These are phyloP conservation scores for Potorous gilbertii DNA, from an alignment of 2,797 vertebrate genomes.

Conservation along the genomic window DNA sequence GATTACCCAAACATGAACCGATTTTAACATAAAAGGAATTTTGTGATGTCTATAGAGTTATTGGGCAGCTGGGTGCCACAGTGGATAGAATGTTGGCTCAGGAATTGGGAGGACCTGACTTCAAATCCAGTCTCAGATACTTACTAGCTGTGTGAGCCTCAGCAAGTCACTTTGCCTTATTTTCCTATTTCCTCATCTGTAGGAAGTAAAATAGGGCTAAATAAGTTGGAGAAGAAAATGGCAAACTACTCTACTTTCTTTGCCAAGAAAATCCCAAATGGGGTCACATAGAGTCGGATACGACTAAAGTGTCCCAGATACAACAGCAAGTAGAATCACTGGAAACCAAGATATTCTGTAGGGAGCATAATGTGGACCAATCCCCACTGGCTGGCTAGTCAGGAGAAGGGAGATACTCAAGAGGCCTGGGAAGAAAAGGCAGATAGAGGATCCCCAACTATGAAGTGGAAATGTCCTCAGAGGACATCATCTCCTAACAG, in stretches of 20 bases:
- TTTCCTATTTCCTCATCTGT: not conserved
- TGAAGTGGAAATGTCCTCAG: not conserved
- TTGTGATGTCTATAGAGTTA: too few species aligned
- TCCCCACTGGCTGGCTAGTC: constrained; percentile 72
- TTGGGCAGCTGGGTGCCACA: too few species aligned
- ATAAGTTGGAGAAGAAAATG: not conserved
- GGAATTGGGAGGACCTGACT: too few species aligned
- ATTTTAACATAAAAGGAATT: too few species aligned
- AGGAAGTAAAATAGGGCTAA: not conserved
- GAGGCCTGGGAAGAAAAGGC: constrained; percentile 56
- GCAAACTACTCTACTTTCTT: not conserved
- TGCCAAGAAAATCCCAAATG: not conserved
- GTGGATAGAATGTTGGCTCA: too few species aligned
- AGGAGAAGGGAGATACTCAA: constrained; percentile 58
- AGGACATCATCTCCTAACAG: not conserved
- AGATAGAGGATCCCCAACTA: not conserved
- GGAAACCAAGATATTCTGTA: constrained; percentile 68
- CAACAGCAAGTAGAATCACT: constrained; percentile 30
- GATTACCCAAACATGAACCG: too few species aligned
- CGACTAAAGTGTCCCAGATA: not conserved
- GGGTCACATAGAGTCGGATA: not conserved
- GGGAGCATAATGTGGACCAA: constrained; percentile 72
- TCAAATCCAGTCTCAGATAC: too few species aligned
- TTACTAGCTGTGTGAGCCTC: not conserved
- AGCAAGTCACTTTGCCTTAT: not conserved